Base-by-base conservation (phyloP, 2,888 invertebrate species). In the Aquatica leii region DNA sequence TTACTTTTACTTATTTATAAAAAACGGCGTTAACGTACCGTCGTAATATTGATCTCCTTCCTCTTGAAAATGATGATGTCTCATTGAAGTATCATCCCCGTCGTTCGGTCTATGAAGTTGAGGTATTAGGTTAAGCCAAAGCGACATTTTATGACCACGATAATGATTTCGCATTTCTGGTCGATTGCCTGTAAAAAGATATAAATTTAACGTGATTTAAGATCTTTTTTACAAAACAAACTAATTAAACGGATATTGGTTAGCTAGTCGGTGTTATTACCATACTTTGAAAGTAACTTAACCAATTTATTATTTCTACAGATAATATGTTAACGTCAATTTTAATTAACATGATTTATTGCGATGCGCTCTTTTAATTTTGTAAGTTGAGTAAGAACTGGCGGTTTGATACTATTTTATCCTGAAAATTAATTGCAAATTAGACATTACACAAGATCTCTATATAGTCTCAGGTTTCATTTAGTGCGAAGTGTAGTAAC, bases 101-200 rank as follows among this genome's bases (percentile, higher is more conserved):
- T 88, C 87, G 15, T 94, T 94, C 9, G 94, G 93, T 62, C 92
- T 86, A 80, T 96, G 95, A 56, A 97, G 86, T 79, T 95, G 94
- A 55, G 95, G 95, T 77, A 95, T 91, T 54, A 95, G 86, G 71
- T 95, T 94, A 66, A 95, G 83, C 96, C 96, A 97, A 78, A 95
- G 86, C 35, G 95, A 94, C 87, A 96, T 90, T 83, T 95, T 94
- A 84, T 96, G 95, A 46, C 96, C 95, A 40, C 96, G 88, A 82
- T 96, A 97, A 82, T 97, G 97, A 77, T 93, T 93, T 70, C 90
- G 90, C 83, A 94, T 90, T 80, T 91, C 91, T 24, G 91, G 88
- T 76, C 89, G 89, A 73, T 83, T 85, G 77, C 90, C 90, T 90
- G 76, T 69, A 79, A 74, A 21, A 60, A 49, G 56, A 53, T 24